Base-by-base conservation (phyloP, 2,113 vertebrate genomes). In the Hemiprocne comata region DNA sequence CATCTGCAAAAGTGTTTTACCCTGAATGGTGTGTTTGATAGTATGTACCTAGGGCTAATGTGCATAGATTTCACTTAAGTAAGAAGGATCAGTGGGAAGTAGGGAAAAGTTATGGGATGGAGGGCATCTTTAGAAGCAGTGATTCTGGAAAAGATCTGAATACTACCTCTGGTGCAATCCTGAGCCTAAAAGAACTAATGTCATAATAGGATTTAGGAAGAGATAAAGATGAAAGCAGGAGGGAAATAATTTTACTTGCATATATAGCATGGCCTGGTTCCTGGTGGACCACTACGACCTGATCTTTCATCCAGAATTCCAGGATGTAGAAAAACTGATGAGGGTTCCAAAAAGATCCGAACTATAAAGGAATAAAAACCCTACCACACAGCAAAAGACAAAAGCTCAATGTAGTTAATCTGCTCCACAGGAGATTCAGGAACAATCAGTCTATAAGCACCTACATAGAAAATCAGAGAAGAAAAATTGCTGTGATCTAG, bases 401-500 rank as follows among this genome's bases (percentile, higher is more conserved):
- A 95, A 93, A 87, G 17, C 62, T 80, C 71, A 24, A 28, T 31
- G 72, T 71, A 84, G 78, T 77, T 77, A 71, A 89, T 60, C 1
- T 8, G 18, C 69, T 90, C 64, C 2, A 2, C 0, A 2, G 76
- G 72, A 93, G 36, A 80, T 46, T 64, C 74, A 40, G 76, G 36
- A 95, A 88, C 72, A 88, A 54, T 55, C 50, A 76, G 38, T 64
- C 82, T 80, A 11, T 60, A 90, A 79, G 34, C 76, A 94, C 36
- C 85, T 86, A 88, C 58, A 84, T 21, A 90, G 71, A 95, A 94
- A 80, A 85, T 71, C n/a, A 61, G 23, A 51, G 38, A 64, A 95
- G 75, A 87, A 93, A 92, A 87, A 67, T 48, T 71, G 38, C 77
- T 87, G 60, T 64, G 50, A 91, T 75, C 31, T 94, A 62, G 1